Percentiles rank a stretch among this genome's conserved stretches.
Evolutionary conservation across 1,140 invertebrate species (phyloP).

Genomic region (Penaeus japonicus): DNA sequence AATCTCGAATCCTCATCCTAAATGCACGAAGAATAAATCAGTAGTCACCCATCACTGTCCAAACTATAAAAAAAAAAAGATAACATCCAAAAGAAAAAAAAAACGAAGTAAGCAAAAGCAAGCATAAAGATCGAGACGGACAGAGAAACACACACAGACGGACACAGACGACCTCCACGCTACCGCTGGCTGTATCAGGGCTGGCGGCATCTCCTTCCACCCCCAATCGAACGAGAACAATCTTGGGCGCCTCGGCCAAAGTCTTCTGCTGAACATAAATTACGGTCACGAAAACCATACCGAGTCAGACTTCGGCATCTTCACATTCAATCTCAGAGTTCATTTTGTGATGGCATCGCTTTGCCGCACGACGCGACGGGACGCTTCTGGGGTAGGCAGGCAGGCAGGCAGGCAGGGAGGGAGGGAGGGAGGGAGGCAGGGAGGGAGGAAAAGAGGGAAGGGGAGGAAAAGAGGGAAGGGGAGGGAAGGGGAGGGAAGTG

Average conservation of each 20-base stretch:
- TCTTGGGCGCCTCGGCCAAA: neutral
- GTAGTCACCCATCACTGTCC: too few relatives aligned
- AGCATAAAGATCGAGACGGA: too few relatives aligned
- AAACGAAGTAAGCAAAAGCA: too few relatives aligned
- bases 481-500: neutral
- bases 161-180: too few relatives aligned
- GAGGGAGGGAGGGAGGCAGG: neutral
- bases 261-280: conserved; percentile 3
- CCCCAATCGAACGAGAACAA: neutral
- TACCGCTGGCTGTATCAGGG: too few relatives aligned
- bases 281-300: neutral
- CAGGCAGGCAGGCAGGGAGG: neutral
- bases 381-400: neutral
- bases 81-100: too few relatives aligned
- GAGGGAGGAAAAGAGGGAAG: neutral
- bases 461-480: neutral
- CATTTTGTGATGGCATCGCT: neutral
- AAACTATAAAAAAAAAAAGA: too few relatives aligned
- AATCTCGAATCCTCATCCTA: too few relatives aligned
- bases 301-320: too few relatives aligned
- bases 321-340: too few relatives aligned
- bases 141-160: too few relatives aligned
- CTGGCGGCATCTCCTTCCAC: neutral
- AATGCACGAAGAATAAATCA: too few relatives aligned
- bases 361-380: neutral